Base-by-base conservation (phyloP, 2,797 vertebrate genomes). In the Hypotaenidia philippensis region DNA sequence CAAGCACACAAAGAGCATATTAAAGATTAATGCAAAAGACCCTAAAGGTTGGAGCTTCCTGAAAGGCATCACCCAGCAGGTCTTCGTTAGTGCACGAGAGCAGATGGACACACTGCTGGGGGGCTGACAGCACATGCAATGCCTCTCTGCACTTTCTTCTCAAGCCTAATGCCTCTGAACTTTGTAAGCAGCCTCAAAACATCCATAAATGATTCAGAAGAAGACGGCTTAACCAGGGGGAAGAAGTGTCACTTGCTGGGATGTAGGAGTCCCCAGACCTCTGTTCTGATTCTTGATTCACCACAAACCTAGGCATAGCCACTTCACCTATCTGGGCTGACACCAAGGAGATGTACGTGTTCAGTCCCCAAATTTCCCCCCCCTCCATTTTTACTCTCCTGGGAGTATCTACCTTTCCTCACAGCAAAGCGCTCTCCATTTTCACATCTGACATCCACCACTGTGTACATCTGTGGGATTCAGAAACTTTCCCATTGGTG, bases 11-110 rank as follows among this genome's bases (percentile, higher is more conserved):
- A 79, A 94, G 34, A 56, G 9, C 70, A 40, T 41, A 93, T 97
- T 68, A 96, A 97, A 94, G 85, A 95, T 96, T 94, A 50, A 95
- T 94, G 89, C 80, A 66, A 7, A 75, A 77, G 83, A 18, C 77
- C 60, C 83, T 79, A 78, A 84, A 89, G 85, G 84, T 5, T 56
- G 85, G 64, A 60, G 75, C 77, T 68, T 60, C 57, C 91, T 94
- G 85, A 87, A 84, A 92, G 74, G 70, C 91, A 41, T n/a, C 4
- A 1, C 38, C 0, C 95, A 94, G 96, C 94, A 77, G 80, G 88
- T 66, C 86, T 70, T 77, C 7, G 4, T 90, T 82, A 90, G 77
- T 1, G 0, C 85, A 84, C 1, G 7, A 79, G 91, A 95, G 93
- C 96, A 96, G 95, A 94, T 93, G 91, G 95, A 91, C 83, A 57